phyloP scores from a whole-genome alignment of 2,797 vertebrate genomes.

The Pogonophryne albipinna region DNA sequence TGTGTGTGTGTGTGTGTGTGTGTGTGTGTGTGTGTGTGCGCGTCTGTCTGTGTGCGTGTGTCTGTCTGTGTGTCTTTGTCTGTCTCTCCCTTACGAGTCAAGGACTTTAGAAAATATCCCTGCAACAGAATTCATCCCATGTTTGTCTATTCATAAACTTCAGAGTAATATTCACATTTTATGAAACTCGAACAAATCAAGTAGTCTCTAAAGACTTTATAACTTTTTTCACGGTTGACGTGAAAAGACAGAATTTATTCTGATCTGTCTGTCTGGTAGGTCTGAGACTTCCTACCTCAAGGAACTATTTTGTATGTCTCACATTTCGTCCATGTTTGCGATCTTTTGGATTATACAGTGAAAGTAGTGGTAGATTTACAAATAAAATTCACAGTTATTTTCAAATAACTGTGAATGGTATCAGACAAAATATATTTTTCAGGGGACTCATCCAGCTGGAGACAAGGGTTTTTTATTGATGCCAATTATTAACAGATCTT shows the following conservation, averaged over 20 bases:
- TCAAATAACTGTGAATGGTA: not conserved
- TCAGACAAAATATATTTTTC: not conserved
- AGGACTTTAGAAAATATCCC: slow-evolving; percentile 30
- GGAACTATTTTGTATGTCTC: not conserved
- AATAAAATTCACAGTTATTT: not conserved
- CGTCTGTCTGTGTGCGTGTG: not conserved
- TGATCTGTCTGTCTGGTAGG: not conserved
- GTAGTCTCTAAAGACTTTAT: not conserved
- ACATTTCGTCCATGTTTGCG: not conserved
- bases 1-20: slow-evolving; percentile 16
- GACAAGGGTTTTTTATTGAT: too few species aligned
- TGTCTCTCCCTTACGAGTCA: slow-evolving; percentile 5
- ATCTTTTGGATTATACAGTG: too few species aligned
- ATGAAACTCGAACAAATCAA: not conserved
- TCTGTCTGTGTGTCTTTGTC: not conserved
- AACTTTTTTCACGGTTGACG: not conserved
- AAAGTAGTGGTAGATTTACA: not conserved
- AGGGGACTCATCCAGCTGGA: too few species aligned
- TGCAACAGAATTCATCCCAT: not conserved
- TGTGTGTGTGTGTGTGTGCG: slow-evolving; percentile 11
- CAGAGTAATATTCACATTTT: not conserved
- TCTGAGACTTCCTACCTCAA: not conserved
- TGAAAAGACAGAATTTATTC: not conserved
- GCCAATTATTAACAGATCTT: too few species aligned
- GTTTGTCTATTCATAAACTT: not conserved